Conservation (phyloP, 1,140 invertebrate genomes). For the Melanaphis sacchari region DNA sequence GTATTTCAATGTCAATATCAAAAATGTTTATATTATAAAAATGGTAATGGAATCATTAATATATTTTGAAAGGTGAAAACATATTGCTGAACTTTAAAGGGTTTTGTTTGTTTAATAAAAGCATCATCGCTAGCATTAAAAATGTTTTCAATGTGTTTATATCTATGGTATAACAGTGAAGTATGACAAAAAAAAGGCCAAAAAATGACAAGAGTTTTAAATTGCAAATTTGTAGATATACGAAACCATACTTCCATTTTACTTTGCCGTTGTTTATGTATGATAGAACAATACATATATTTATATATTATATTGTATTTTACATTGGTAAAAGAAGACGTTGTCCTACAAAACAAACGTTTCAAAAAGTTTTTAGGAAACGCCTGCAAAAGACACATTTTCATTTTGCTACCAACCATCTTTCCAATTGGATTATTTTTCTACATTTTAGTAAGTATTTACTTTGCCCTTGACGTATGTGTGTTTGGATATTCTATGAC, state of each 20-base stretch:
- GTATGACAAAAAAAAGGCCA: neutral
- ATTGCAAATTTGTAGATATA: slow-evolving; percentile 35
- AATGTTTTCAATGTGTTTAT: neutral
- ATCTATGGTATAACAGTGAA: neutral
- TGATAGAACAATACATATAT: neutral
- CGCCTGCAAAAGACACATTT: slow-evolving; percentile 18
- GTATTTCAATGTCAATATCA: neutral
- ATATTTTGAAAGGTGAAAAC: slow-evolving; percentile 15
- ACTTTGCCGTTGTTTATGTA: neutral
- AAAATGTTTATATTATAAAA: neutral
- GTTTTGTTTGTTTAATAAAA: neutral
- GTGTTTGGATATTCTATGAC: slow-evolving; percentile 12
- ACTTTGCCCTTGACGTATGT: neutral
- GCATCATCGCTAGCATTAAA: neutral
- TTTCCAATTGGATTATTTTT: slow-evolving; percentile 26
- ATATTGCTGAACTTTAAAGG: neutral
- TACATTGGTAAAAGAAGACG: neutral
- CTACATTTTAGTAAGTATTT: slow-evolving; percentile 17
- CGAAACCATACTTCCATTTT: neutral
- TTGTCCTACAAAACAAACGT: slow-evolving; percentile 14
- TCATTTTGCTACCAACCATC: slow-evolving; percentile 1
- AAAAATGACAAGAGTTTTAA: slow-evolving; percentile 27
- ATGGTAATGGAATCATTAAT: neutral
- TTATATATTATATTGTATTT: neutral
- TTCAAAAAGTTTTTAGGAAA: neutral